Base-by-base conservation (phyloP, 2,113 vertebrate genomes). In the Typhlomys cinereus region DNA sequence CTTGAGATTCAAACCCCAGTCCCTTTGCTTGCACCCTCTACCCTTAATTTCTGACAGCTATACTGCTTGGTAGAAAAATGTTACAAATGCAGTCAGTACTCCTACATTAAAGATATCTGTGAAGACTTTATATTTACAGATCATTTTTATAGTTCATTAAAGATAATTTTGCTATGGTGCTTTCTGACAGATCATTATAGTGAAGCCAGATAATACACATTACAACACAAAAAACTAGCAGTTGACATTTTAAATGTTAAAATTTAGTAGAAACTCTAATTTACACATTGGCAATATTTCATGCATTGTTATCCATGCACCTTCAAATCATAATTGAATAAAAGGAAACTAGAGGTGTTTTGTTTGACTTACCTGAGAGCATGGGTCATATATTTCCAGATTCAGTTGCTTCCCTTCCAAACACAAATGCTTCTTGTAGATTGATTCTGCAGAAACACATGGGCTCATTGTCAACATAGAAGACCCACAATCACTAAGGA, bases 381-480 rank as follows among this genome's bases (percentile, higher is more conserved):
- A 99, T 6, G 98, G 98, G 85, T 99, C 98, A 85, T 98, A 98
- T 83, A 99, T 98, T 97, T 99, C 98, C 54, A 99, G 96, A 85
- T 98, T 98, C 61, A 98, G 96, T 91, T 98, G 98, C 73, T 98
- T 98, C 74, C 98, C 98, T 86, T 99, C 98, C 96, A 99, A 95
- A 83, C 95, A 98, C 89, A 99, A 95, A 69, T 98, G 97, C 73
- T 99, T 99, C 62, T 97, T 98, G 95, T 99, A 99, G 89, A 99
- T 98, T 89, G 98, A 98, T 96, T 99, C 99, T 99, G 94, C 9
- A 95, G 96, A 92, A 94, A 69, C 23, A 93, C 1, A 5, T n/a
- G 48, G 36, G 70, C 79, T 64, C 7, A 41, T 57, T 61, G 36
- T 95, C 39, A 57, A 13, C 54, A 92, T 86, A 23, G 7, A 85